Evolutionary conservation across 2,113 vertebrate species (phyloP).

Genomic region (Nanorana parkeri): DNA sequence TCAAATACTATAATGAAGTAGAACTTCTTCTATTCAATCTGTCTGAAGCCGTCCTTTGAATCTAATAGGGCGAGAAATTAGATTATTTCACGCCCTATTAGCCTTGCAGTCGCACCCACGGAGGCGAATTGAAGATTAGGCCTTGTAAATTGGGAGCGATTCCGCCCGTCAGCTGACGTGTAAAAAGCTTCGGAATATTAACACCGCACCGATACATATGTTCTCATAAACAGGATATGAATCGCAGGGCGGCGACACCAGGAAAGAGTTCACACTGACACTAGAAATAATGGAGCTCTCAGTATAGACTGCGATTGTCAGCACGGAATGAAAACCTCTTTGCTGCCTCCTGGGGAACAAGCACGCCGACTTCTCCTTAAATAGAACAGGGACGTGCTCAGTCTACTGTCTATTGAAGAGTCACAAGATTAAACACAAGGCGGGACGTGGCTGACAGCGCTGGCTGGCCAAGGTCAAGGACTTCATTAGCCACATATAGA

Average conservation of each 20-base stretch:
- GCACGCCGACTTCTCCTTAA: too few species aligned
- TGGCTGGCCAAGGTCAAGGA: too few species aligned
- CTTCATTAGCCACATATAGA: background rate
- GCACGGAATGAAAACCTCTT: background rate
- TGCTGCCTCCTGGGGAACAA: background rate
- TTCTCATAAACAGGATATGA: background rate
- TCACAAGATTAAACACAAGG: conserved; percentile 41
- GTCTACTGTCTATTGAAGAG: background rate
- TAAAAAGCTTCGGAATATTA: background rate
- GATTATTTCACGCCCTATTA: conserved; percentile 17
- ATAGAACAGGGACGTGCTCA: conserved; percentile 1
- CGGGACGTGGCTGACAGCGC: background rate
- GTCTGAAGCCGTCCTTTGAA: background rate
- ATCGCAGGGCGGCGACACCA: background rate
- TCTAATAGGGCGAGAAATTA: background rate
- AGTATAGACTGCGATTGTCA: background rate
- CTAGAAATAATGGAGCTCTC: conserved; percentile 9
- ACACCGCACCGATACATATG: background rate
- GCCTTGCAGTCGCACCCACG: background rate
- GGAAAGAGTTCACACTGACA: background rate
- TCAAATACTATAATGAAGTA: background rate
- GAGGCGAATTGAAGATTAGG: too few species aligned
- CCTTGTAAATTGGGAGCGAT: background rate
- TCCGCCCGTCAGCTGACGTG: background rate
- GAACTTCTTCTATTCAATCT: background rate